Percentiles rank a stretch among this genome's conserved stretches.
These are phyloP conservation scores for Nesoenas mayeri DNA, from an alignment of 2,113 vertebrate genomes.

Conservation along the genomic window DNA sequence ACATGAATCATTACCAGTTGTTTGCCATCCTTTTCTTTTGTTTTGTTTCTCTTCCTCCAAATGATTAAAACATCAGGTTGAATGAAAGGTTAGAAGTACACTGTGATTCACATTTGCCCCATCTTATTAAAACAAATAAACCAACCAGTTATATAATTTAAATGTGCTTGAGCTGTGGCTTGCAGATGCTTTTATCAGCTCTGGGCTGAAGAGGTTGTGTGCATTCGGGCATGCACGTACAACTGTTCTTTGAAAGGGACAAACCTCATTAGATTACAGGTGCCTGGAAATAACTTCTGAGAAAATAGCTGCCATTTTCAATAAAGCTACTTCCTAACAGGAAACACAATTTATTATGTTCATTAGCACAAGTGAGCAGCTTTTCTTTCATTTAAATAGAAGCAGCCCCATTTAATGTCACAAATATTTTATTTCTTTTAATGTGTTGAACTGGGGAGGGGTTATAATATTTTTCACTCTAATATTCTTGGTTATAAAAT, in stretches of 20 bases:
- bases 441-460: not conserved
- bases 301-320: conserved; percentile 75
- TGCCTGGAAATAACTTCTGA: conserved; percentile 75
- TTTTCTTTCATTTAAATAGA: conserved; percentile 28
- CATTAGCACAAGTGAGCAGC: conserved; percentile 1
- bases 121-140: conserved; percentile 77
- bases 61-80: conserved; percentile 82
- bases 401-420: not conserved
- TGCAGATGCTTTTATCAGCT: conserved; percentile 82
- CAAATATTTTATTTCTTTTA: conserved; percentile 9
- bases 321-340: conserved; percentile 73
- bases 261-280: conserved; percentile 81
- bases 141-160: conserved; percentile 57
- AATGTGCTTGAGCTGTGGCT: conserved; percentile 38
- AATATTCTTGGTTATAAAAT: not conserved
- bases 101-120: conserved; percentile 71
- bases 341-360: conserved; percentile 72
- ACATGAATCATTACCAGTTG: conserved; percentile 75
- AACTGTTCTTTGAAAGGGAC: conserved; percentile 78
- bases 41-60: conserved; percentile 77
- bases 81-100: conserved; percentile 76
- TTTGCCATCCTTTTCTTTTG: conserved; percentile 70
- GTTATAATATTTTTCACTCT: not conserved
- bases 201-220: conserved; percentile 69
- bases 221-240: conserved; percentile 71